Conservation (phyloP, 1,140 invertebrate species). For the Andricus grossulariae region DNA sequence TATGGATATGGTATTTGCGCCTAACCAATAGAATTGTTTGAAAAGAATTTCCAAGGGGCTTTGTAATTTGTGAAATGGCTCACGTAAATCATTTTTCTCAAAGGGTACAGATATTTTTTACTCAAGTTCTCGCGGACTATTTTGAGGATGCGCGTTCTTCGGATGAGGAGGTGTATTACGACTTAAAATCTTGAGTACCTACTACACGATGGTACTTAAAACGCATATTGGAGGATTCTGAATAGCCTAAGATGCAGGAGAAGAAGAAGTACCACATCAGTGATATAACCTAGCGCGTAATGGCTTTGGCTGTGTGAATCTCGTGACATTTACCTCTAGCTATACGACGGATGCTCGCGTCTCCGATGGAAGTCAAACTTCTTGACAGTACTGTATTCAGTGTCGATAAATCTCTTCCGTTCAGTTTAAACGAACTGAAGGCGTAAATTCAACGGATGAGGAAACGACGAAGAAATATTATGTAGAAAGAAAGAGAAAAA, state of each 20-base stretch:
- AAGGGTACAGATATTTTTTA: background rate
- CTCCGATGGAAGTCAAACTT: conserved; percentile 26
- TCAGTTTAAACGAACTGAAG: background rate
- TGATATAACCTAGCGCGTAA: conserved; percentile 43
- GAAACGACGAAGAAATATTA: too few relatives aligned
- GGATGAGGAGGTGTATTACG: background rate
- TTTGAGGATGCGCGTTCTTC: background rate
- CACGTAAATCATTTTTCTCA: background rate
- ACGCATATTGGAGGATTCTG: conserved; percentile 1
- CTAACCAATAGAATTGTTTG: background rate
- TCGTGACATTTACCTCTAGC: conserved; percentile 41
- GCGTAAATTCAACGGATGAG: background rate
- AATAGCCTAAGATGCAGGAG: conserved; percentile 23
- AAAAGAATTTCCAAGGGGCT: background rate
- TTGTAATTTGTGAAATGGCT: background rate
- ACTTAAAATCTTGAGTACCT: conserved; percentile 21
- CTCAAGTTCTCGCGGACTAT: background rate
- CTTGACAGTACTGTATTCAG: conserved; percentile 17
- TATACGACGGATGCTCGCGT: conserved; percentile 8
- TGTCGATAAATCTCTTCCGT: conserved; percentile 13
- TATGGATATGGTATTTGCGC: background rate
- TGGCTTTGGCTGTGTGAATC: conserved; percentile 39
- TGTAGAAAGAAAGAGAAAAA: too few relatives aligned
- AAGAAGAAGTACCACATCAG: conserved; percentile 23
- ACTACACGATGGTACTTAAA: background rate